Evolutionary conservation across 2,888 invertebrate genomes (phyloP), one percentile per base, ranked within the genome.

Genomic region (Alentia gelatinosa): DNA sequence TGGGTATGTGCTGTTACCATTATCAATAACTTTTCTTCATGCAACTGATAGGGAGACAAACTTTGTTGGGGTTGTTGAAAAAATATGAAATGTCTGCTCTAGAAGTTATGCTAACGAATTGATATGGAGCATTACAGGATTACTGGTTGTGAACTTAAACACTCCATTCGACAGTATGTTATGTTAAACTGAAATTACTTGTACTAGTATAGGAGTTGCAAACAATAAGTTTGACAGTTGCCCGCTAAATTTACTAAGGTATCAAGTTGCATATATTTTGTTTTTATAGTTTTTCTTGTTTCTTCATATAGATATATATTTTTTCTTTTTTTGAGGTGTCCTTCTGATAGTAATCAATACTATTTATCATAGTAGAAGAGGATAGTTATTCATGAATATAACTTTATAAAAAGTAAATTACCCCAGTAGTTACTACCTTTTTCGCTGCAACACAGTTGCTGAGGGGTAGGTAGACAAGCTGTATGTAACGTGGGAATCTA

Each of bases 401-500:
- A 86, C 26, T 86, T 86, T 50, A 86, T 86, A 35, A 89, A 89
- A 89, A 89, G 89, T 90, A 90, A 90, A 90, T 74, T 75, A 75
- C 83, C 68, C 90, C 79, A 75, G 90, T 75, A 40, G 40, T 79
- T 90, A 90, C 90, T 90, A 90, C 90, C 90, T 90, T 90, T 90
- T 40, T 90, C 90, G 47, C 89, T 63, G 89, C 75, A 79, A 90
- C 75, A 90, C 90, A 90, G 90, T 90, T 90, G 90, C 90, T 90
- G 90, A 83, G 47, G 68, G 90, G 90, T 33, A 75, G 86, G 86
- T 74, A 89, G 90, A 50, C 90, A 90, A 90, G 90, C 90, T 90
- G 90, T 90, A 39, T 90, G 90, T 90, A 90, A 90, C 90, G 74
- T 90, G 90, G 90, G 90, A 47, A 90, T 90, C 90, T 90, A 90